Evolutionary conservation across 1,140 invertebrate genomes (phyloP), one percentile per base, ranked within the genome.

Genomic region (Ylistrum balloti): DNA sequence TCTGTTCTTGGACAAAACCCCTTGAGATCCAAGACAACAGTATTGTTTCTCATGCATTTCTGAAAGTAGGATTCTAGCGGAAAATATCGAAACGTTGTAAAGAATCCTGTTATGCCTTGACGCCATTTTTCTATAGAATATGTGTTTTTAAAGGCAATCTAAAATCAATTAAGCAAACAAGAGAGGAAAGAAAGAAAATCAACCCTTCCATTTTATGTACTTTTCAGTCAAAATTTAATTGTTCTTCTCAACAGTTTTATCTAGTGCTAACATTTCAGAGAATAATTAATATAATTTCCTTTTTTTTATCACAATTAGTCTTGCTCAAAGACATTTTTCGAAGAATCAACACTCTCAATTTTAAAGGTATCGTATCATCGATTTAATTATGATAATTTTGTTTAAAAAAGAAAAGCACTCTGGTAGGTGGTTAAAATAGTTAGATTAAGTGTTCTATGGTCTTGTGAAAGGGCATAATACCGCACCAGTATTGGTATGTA

Each of bases 401-500:
- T 3, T 74, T 74, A 17, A 28, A 28, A 28, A 45, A 74, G 56
- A 28, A 74, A 74, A 74, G 22, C 56, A 74, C 56, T 74, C 28
- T 20, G 22, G 3, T 1, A 74, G 3, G 56, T 74, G n/a, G n/a
- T 74, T 28, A 28, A n/a, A 74, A n/a, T 28, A 74, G 56, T 74
- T 28, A n/a, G n/a, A 74, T 74, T 74, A 74, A 74, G 56, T 74
- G 56, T 74, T 74, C 56, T 74, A 28, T 74, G 56, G 56, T 74
- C 56, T 74, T 74, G 56, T 74, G 28, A 74, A 28, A 28, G 11
- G 22, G n/a, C n/a, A 45, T 28, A 74, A 28, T 28, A n/a, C 56
- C 56, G 5, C 22, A 28, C 56, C 0, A 28, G 28, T n/a, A 74
- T 17, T 74, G 9, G n/a, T 74, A 5, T 74, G n/a, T 28, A n/a